Percentiles rank a stretch among this genome's conserved stretches.
Conservation (phyloP, 2,888 invertebrate species). For the Odontothrips loti region DNA sequence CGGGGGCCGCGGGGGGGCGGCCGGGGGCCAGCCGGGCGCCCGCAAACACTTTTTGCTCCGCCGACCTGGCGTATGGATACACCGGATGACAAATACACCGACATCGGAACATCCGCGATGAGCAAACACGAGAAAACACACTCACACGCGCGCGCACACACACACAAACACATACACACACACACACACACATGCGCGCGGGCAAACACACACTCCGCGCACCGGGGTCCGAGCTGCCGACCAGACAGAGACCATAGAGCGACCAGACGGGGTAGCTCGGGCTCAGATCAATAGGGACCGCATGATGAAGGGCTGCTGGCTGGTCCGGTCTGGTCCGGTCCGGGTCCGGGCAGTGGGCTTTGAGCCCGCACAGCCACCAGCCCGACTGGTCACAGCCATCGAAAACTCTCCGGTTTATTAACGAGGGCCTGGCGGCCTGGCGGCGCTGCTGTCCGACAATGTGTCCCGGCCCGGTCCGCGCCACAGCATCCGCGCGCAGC, state of each 20-base stretch:
- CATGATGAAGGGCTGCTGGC: background rate
- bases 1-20: background rate
- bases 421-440: too few species aligned
- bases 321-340: too few species aligned
- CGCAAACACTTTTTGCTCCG: slow-evolving; percentile 1
- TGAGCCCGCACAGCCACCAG: too few species aligned
- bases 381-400: too few species aligned
- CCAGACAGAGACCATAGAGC: too few species aligned
- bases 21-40: background rate
- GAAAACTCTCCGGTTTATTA: too few species aligned
- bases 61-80: background rate
- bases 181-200: background rate
- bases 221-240: background rate
- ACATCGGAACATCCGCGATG: slow-evolving; percentile 19
- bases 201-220: background rate
- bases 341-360: too few species aligned
- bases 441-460: too few species aligned
- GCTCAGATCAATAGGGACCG: slow-evolving; percentile 22
- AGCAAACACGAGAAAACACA: slow-evolving; percentile 17
- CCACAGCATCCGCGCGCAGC: too few species aligned
- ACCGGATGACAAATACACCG: background rate
- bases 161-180: background rate
- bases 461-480: too few species aligned
- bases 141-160: background rate
- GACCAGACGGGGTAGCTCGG: background rate